Base-by-base conservation (phyloP, 1,140 invertebrate genomes). In the Drosophila miranda region DNA sequence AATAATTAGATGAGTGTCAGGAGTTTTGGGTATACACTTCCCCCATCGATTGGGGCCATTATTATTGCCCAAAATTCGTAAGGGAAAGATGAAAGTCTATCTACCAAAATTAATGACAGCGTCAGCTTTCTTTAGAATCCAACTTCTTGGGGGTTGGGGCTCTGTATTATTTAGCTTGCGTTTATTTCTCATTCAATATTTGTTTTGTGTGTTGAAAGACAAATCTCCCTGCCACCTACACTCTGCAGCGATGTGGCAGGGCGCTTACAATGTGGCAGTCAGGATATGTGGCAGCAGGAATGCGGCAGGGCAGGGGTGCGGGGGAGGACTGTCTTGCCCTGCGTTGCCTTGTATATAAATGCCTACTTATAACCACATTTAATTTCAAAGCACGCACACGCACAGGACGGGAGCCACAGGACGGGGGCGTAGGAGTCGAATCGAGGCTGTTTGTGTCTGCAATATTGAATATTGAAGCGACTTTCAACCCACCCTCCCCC, bases 301-400 rank as follows among this genome's bases (percentile, higher is more conserved):
- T 62, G 46, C 60, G 45, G 16, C 3, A n/a, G 19, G 38, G 14
- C 4, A 19, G 38, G 16, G 43, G 30, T 56, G 38, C 16, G n/a
- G 28, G 21, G 3, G 0, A 3, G 9, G 1, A 13, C 9, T 38
- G 34, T 30, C 30, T 30, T 30, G 28, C 28, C 7, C 9, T 30
- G 30, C 30, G 30, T 77, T 63, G 42, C 63, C 53, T 64, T 86
- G 82, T 86, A 86, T 84, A 84, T 86, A 86, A 84, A 84, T 84
- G 81, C 81, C 81, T 84, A 86, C 81, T 86, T 84, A 84, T 86
- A 86, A 87, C 69, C 70, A 86, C 78, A 87, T 87, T 87, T 87
- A 87, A 87, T 87, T 87, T 87, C 82, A 82, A 78, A 53, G 82
- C 82, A 87, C 82, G 82, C 82, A 77, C 73, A 55, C 74, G 59